phyloP scores from a whole-genome alignment of 2,797 vertebrate species.

The Paguma larvata region DNA sequence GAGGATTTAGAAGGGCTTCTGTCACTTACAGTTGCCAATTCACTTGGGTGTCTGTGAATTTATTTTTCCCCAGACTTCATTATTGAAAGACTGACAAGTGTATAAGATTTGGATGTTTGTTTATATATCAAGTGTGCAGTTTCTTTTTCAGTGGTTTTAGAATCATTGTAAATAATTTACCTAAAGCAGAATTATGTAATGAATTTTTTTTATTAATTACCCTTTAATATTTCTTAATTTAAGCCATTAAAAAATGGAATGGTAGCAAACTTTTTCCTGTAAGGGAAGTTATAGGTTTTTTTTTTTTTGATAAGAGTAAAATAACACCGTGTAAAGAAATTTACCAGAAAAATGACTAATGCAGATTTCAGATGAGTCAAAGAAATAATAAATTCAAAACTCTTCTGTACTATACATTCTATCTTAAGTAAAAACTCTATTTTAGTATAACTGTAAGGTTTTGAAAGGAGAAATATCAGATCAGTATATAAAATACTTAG shows the following conservation, averaged over 20 bases:
- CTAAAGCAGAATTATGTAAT: constrained; percentile 10
- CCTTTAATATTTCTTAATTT: not conserved
- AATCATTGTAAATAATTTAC: constrained; percentile 51
- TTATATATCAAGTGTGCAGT: constrained; percentile 65
- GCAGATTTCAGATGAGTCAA: constrained; percentile 85
- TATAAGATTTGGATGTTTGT: constrained; percentile 70
- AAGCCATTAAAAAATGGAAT: not conserved
- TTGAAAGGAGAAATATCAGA: not conserved
- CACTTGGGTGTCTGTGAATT: constrained; percentile 92
- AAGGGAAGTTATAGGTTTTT: constrained; percentile 22
- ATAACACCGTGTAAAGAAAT: constrained; percentile 52
- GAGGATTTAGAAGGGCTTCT: constrained; percentile 93
- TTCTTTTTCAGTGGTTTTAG: constrained; percentile 42
- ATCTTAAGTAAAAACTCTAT: constrained; percentile 57
- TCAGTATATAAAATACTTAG: constrained; percentile 57
- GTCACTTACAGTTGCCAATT: constrained; percentile 92
- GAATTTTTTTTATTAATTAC: not conserved
- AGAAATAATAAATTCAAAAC: constrained; percentile 78
- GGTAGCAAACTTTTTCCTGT: not conserved
- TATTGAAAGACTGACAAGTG: constrained; percentile 82
- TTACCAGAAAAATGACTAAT: constrained; percentile 84
- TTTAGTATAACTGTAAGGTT: constrained; percentile 15
- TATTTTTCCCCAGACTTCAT: constrained; percentile 87
- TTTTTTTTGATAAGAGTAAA: constrained; percentile 8
- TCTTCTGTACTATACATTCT: constrained; percentile 82